Percentiles rank a stretch among this genome's conserved stretches.
Evolutionary conservation across 2,797 vertebrate species (phyloP).

Genomic region (Capromys pilorides): DNA sequence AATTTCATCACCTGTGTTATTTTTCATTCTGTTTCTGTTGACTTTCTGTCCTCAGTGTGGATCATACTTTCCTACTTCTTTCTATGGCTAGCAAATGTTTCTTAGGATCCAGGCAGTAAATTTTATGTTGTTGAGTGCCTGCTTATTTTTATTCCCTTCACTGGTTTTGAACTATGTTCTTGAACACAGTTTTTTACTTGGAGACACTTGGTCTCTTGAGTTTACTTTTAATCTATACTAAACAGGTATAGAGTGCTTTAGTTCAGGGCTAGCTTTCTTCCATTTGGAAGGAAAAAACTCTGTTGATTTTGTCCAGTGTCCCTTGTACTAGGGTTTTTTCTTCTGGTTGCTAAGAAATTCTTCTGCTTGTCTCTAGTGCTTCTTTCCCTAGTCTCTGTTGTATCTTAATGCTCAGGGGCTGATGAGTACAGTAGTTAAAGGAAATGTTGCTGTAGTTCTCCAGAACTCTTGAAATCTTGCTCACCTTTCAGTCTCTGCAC

Average conservation of each 20-base stretch:
- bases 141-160: constrained; percentile 16
- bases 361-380: neutral
- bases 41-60: neutral
- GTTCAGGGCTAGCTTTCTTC: neutral
- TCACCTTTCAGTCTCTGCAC: neutral
- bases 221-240: neutral
- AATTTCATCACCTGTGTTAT: constrained; percentile 9
- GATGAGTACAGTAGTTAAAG: no score
- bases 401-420: neutral
- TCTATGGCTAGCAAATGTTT: neutral
- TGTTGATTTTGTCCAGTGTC: neutral
- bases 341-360: neutral
- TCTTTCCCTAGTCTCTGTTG: neutral
- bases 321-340: neutral
- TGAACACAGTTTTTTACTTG: constrained; percentile 21
- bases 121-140: neutral
- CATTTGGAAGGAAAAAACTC: neutral
- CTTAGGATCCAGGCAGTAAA: constrained; percentile 18
- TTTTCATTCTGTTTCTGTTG: constrained; percentile 30
- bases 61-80: constrained; percentile 26
- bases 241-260: neutral
- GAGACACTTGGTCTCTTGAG: neutral
- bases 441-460: neutral
- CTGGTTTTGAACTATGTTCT: constrained; percentile 27
- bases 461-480: neutral